phyloP scores from a whole-genome alignment of 2,797 vertebrate species.

The Hylomyscus alleni region DNA sequence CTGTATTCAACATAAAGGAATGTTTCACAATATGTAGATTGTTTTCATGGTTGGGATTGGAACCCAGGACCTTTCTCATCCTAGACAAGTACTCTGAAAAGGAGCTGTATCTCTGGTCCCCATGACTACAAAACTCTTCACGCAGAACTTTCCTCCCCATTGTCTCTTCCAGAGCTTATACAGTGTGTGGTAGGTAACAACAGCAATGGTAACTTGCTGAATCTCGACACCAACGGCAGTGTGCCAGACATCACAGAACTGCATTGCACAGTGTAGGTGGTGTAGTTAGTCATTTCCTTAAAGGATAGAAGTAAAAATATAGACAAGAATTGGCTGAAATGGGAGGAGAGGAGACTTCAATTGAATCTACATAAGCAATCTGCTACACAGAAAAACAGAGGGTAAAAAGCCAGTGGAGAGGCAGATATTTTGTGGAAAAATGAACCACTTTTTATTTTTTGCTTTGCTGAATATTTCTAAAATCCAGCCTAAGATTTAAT shows the following conservation, averaged over 20 bases:
- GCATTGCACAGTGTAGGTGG: not conserved
- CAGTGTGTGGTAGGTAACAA: not conserved
- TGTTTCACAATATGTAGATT: not conserved
- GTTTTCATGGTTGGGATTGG: not conserved
- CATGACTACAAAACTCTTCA: not conserved
- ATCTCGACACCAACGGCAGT: not conserved
- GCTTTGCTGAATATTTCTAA: conserved; percentile 78
- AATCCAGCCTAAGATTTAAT: conserved; percentile 79
- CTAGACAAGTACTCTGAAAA: not conserved
- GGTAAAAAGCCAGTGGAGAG: not conserved
- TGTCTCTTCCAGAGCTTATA: conserved; percentile 29
- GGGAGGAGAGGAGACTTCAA: not conserved
- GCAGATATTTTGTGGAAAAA: conserved; percentile 70
- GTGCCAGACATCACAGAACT: not conserved
- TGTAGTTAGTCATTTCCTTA: not conserved
- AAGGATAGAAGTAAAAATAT: not conserved
- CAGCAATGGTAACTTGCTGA: not conserved
- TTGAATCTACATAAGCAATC: not conserved
- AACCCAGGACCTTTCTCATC: not conserved
- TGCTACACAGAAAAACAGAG: conserved; percentile 32
- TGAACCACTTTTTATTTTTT: conserved; percentile 79
- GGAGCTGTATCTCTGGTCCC: not conserved
- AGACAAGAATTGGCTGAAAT: not conserved
- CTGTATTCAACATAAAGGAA: not conserved
- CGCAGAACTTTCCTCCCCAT: not conserved